Conservation (phyloP, 2,113 vertebrate species). For the Anas platyrhynchos region DNA sequence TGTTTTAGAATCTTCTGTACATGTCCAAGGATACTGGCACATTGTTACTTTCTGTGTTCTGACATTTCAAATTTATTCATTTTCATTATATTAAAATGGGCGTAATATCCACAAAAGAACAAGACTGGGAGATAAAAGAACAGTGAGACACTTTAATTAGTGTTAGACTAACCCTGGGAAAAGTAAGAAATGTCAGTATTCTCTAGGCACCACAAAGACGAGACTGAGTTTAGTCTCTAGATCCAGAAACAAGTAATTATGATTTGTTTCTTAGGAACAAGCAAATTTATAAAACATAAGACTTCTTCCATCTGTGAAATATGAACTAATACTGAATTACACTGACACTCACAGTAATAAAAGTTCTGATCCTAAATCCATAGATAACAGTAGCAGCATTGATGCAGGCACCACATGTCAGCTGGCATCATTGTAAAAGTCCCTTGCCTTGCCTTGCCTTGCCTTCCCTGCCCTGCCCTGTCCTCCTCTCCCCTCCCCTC, state of each 20-base stretch:
- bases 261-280: neutral
- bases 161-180: constrained; percentile 3
- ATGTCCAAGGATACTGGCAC: neutral
- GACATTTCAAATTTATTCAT: neutral
- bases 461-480: no score
- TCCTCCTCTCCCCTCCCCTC: no score
- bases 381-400: neutral
- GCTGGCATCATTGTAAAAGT: neutral
- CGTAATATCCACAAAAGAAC: neutral
- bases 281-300: neutral
- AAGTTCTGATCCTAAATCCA: neutral
- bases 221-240: neutral
- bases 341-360: neutral
- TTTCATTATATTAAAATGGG: neutral
- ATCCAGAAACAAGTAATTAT: neutral
- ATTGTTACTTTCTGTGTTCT: neutral
- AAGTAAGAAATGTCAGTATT: neutral
- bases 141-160: constrained; percentile 18
- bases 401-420: neutral
- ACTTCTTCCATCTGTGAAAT: neutral
- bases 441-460: no score
- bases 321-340: neutral
- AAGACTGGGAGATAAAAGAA: neutral
- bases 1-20: neutral
- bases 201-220: neutral